phyloP scores from a whole-genome alignment of 1,140 invertebrate species.

The Camponotus pennsylvanicus region DNA sequence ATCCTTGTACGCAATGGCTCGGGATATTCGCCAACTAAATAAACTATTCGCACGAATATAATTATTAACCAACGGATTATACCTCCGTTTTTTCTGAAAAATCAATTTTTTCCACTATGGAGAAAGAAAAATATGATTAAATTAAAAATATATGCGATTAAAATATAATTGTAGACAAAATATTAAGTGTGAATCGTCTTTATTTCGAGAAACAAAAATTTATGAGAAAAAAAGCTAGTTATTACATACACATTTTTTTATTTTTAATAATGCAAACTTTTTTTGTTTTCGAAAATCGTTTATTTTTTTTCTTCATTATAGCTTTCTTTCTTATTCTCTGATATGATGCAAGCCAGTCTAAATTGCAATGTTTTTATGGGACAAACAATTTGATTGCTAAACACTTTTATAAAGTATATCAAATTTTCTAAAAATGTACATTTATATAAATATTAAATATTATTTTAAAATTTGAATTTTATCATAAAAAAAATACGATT shows the following conservation, averaged over 20 bases:
- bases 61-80: constrained; percentile 74
- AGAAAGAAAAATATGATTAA: neutral
- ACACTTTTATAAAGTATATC: constrained; percentile 13
- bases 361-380: constrained; percentile 9
- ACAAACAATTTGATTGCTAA: neutral
- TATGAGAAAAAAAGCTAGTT: neutral
- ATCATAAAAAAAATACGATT: neutral
- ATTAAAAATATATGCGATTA: neutral
- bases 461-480: constrained; percentile 9
- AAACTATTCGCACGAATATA: constrained; percentile 78
- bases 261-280: neutral
- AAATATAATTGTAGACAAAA: neutral
- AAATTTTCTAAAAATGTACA: constrained; percentile 13
- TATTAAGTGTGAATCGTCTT: neutral
- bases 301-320: neutral
- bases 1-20: constrained; percentile 5
- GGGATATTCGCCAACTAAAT: constrained; percentile 59
- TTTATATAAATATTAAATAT: constrained; percentile 1
- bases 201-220: neutral
- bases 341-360: constrained; percentile 14
- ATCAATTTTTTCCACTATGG: neutral
- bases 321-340: neutral
- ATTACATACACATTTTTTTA: neutral
- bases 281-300: neutral
- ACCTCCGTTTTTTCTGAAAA: constrained; percentile 15